These are phyloP conservation scores for Drosophila sordidula DNA, from an alignment of 2,888 invertebrate species.

Conservation along the genomic window DNA sequence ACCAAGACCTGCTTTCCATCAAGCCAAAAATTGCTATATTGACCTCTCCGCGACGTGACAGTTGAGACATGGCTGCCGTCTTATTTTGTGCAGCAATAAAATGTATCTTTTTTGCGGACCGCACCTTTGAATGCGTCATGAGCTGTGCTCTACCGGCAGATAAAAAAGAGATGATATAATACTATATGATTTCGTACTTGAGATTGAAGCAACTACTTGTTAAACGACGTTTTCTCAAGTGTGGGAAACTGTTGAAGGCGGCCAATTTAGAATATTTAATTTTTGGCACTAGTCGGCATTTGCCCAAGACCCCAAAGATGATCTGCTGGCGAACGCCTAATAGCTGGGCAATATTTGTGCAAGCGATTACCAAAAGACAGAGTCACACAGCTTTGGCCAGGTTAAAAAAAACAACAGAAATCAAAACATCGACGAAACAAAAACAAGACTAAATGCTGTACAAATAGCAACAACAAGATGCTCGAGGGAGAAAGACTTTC, in stretches of 20 bases:
- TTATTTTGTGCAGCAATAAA: conserved; percentile 27
- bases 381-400: conserved; percentile 46
- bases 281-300: neutral
- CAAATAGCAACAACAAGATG: conserved; percentile 64
- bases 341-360: conserved; percentile 44
- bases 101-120: conserved; percentile 12
- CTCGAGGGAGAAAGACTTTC: conserved; percentile 81
- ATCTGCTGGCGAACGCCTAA: conserved; percentile 21
- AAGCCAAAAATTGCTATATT: conserved; percentile 10
- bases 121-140: conserved; percentile 32
- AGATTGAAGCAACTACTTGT: conserved; percentile 1
- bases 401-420: conserved; percentile 53
- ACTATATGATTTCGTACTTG: conserved; percentile 19
- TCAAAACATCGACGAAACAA: conserved; percentile 59
- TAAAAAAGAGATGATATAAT: conserved; percentile 29
- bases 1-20: conserved; percentile 3
- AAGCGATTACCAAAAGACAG: conserved; percentile 51
- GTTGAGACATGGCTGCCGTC: conserved; percentile 7
- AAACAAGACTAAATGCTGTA: conserved; percentile 62
- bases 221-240: conserved; percentile 25
- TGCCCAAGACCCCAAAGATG: neutral
- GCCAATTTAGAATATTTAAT: conserved; percentile 19
- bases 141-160: neutral
- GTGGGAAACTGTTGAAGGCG: conserved; percentile 26
- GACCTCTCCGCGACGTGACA: conserved; percentile 35